Conservation (phyloP, 2,113 vertebrate species). For the Delphinapterus leucas region DNA sequence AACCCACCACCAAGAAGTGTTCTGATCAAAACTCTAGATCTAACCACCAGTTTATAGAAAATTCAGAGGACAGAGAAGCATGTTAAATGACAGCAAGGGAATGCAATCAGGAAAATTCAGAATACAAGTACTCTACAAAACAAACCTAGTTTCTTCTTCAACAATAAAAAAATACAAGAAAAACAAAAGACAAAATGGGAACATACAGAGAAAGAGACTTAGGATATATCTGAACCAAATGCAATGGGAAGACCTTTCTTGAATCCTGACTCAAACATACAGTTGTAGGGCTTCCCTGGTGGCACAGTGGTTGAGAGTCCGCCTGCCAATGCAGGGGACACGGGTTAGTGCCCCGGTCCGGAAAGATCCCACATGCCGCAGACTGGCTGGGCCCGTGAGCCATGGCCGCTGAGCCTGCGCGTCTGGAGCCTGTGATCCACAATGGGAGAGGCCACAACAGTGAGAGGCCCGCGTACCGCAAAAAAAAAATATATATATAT, state of each 20-base stretch:
- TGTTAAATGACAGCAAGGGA: not conserved
- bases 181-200: not conserved
- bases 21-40: not conserved
- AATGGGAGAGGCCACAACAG: no score
- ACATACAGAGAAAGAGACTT: not conserved
- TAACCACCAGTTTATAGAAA: not conserved
- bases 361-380: no score
- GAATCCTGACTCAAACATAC: not conserved
- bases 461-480: no score
- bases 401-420: no score
- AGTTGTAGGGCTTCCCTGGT: not conserved
- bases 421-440: no score
- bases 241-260: not conserved
- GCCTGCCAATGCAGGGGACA: no score
- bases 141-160: not conserved
- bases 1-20: not conserved
- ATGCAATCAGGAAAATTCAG: not conserved
- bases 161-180: not conserved
- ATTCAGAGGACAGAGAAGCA: not conserved
- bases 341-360: no score
- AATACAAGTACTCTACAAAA: not conserved
- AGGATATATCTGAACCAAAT: not conserved
- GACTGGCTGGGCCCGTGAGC: no score
- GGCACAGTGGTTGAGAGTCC: no score
- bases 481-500: no score